Evolutionary conservation across 2,888 invertebrate species (phyloP).

Genomic region (Aricia artaxerxes): DNA sequence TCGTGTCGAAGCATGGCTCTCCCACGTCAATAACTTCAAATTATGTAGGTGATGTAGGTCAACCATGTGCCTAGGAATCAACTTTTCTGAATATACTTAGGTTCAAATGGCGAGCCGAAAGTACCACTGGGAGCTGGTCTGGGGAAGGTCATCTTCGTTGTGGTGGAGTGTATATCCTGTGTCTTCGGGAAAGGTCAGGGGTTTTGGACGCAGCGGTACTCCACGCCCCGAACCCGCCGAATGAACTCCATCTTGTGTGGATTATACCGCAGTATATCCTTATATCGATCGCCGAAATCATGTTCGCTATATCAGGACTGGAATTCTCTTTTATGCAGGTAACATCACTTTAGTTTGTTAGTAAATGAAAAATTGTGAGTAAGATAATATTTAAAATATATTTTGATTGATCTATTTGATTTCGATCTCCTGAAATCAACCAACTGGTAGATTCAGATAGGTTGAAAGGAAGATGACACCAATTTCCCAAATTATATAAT

Average conservation of each 20-base stretch:
- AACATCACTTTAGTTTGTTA: neutral
- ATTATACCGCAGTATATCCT: conserved; percentile 90
- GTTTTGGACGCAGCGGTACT: conserved; percentile 78
- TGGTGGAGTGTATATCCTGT: conserved; percentile 80
- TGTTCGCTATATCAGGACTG: conserved; percentile 91
- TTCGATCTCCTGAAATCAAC: no score
- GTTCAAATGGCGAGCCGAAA: conserved; percentile 63
- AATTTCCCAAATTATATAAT: no score
- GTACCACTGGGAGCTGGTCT: conserved; percentile 58
- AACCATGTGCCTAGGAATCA: no score
- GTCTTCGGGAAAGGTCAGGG: conserved; percentile 74
- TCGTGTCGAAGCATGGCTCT: no score
- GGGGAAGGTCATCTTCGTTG: conserved; percentile 61
- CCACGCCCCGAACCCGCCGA: conserved; percentile 82
- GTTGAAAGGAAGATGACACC: no score
- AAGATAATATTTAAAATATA: no score
- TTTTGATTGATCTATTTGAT: no score
- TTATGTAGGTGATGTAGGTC: no score
- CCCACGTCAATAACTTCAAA: no score
- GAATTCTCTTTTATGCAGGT: conserved; percentile 90
- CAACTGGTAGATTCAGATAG: no score
- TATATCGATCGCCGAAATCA: conserved; percentile 89
- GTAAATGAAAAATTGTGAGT: no score
- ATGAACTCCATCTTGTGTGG: conserved; percentile 85
- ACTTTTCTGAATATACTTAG: conserved; percentile 42